phyloP scores from a whole-genome alignment of 2,888 invertebrate genomes.

The Choristoneura rosaceana region DNA sequence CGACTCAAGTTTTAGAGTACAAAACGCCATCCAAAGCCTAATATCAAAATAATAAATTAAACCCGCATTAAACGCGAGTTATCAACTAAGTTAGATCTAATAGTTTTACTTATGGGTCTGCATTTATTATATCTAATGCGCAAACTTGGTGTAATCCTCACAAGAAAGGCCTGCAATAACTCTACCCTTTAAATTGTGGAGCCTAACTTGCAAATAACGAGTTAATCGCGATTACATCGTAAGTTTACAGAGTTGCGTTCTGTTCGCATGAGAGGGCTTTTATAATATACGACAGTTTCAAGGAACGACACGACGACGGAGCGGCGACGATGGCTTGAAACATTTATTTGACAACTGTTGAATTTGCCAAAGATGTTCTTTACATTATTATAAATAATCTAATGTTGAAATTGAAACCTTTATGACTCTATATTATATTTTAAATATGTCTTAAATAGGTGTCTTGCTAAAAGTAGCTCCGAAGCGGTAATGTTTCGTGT shows the following conservation, averaged over 20 bases:
- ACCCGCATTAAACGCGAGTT: constrained; percentile 5
- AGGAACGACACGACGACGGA: constrained; percentile 1
- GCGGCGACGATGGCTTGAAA: too few relatives aligned
- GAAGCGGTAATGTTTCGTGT: too few relatives aligned
- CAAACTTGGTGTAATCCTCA: constrained; percentile 26
- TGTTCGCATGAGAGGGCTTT: background rate
- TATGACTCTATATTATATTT: too few relatives aligned
- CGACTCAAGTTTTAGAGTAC: too few relatives aligned
- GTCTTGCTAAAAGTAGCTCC: too few relatives aligned
- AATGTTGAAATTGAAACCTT: too few relatives aligned
- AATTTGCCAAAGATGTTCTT: too few relatives aligned
- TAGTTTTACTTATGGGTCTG: constrained; percentile 31
- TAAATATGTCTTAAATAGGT: too few relatives aligned
- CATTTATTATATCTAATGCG: constrained; percentile 32
- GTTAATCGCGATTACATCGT: constrained; percentile 32
- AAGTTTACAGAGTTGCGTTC: constrained; percentile 22
- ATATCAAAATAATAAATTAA: constrained; percentile 18
- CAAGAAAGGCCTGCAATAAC: constrained; percentile 10
- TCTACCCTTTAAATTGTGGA: constrained; percentile 22
- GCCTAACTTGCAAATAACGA: constrained; percentile 30
- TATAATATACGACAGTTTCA: background rate
- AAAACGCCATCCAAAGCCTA: too few relatives aligned
- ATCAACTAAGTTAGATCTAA: constrained; percentile 35
- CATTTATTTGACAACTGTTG: too few relatives aligned
- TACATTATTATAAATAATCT: too few relatives aligned